These are phyloP conservation scores for Bombus superbus DNA, from an alignment of 1,140 invertebrate genomes.

Conservation along the genomic window DNA sequence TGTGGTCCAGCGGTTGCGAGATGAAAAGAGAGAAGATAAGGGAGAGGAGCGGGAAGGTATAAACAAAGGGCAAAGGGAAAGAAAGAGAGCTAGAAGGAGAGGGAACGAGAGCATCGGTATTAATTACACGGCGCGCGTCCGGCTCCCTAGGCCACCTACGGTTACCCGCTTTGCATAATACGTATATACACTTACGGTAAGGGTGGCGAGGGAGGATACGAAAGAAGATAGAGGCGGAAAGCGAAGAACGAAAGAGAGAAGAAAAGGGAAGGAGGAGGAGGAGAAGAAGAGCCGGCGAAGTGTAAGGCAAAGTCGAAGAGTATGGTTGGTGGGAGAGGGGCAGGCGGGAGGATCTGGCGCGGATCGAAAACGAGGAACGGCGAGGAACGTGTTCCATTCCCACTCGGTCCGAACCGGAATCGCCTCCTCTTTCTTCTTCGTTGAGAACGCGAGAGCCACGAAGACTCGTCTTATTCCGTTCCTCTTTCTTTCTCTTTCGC, in stretches of 20 bases:
- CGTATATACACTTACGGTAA: constrained; percentile 72
- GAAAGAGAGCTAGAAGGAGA: too few species aligned
- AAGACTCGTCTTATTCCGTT: constrained; percentile 31
- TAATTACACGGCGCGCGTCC: constrained; percentile 77
- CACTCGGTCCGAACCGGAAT: constrained; percentile 74
- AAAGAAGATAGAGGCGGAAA: constrained; percentile 28
- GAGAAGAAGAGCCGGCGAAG: constrained; percentile 40
- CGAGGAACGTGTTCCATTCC: constrained; percentile 72
- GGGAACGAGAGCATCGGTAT: constrained; percentile 74
- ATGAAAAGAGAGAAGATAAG: neutral
- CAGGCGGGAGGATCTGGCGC: constrained; percentile 54
- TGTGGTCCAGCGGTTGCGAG: neutral
- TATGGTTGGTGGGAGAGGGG: constrained; percentile 8
- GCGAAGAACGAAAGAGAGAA: neutral
- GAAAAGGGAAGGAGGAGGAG: neutral
- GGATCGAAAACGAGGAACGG: constrained; percentile 70
- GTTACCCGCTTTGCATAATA: constrained; percentile 79
- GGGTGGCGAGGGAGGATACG: constrained; percentile 65
- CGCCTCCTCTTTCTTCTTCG: constrained; percentile 52
- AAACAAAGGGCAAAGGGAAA: neutral
- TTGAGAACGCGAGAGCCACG: neutral
- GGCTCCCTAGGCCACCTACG: constrained; percentile 79
- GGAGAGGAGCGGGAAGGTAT: neutral
- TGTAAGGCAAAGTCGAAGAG: constrained; percentile 50
- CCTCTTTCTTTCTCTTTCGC: constrained; percentile 55